Evolutionary conservation across 2,797 vertebrate species (phyloP).

Genomic region (Hydrophis major): DNA sequence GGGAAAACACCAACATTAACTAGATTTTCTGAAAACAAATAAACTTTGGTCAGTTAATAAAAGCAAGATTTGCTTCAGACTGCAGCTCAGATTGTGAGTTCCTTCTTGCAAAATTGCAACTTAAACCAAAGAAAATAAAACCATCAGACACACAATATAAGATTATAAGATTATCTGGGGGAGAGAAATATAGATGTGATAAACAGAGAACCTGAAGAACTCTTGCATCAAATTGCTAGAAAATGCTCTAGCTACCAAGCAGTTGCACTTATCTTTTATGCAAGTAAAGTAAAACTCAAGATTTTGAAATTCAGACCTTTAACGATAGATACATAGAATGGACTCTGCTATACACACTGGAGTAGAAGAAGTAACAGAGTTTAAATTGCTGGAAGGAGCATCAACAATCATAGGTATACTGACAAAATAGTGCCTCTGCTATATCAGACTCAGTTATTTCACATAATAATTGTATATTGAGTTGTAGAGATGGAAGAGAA

Average conservation of each 20-base stretch:
- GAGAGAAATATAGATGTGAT: not conserved
- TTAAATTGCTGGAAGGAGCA: not conserved
- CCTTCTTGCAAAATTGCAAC: not conserved
- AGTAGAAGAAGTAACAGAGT: not conserved
- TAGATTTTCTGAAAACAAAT: not conserved
- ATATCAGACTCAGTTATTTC: not conserved
- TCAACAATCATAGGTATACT: not conserved
- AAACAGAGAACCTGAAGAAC: not conserved
- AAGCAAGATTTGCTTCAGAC: not conserved
- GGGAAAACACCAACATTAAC: not conserved
- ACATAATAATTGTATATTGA: not conserved
- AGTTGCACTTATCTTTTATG: not conserved
- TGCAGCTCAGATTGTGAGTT: not conserved
- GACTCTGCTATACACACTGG: not conserved
- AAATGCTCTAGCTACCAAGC: not conserved
- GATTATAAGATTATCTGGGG: not conserved
- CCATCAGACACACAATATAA: not conserved
- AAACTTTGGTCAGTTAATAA: not conserved
- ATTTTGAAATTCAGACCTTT: not conserved
- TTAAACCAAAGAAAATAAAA: not conserved
- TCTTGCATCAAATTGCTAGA: not conserved
- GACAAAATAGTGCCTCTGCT: not conserved
- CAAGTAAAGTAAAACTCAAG: not conserved
- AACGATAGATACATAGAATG: not conserved
- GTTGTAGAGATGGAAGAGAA: not conserved